Percentiles rank a stretch among this genome's conserved stretches.
These are phyloP conservation scores for Manis crassicaudata DNA, from an alignment of 2,797 vertebrate species.

Conservation along the genomic window DNA sequence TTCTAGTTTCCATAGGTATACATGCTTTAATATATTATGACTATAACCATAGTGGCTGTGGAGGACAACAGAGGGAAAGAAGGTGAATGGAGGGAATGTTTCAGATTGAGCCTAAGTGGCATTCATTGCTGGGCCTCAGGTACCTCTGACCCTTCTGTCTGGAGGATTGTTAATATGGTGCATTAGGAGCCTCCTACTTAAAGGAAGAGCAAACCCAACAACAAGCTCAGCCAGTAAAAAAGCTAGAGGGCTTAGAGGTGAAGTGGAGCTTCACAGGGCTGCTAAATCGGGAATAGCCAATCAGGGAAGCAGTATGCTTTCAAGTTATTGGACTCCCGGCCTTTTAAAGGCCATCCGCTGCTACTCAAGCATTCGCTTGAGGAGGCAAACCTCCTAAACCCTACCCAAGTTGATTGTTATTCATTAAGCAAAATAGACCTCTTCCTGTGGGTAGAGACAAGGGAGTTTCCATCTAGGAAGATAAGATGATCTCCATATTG, in stretches of 20 bases:
- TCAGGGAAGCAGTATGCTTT: background rate
- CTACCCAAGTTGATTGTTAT: background rate
- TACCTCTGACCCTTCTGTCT: background rate
- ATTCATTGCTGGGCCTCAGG: background rate
- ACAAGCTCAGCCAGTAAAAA: background rate
- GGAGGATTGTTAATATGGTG: background rate
- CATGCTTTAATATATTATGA: background rate
- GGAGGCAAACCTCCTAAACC: background rate
- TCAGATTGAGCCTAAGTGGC: background rate
- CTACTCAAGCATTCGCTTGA: background rate
- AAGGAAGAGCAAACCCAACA: background rate
- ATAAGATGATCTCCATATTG: background rate
- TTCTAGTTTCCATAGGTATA: background rate
- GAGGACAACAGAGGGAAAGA: background rate
- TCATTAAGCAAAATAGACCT: background rate
- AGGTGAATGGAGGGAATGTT: background rate
- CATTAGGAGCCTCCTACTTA: background rate
- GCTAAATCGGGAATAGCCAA: background rate
- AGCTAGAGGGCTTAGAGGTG: background rate
- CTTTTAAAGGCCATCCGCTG: background rate
- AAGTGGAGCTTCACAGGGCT: background rate
- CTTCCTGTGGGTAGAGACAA: background rate
- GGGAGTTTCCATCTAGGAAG: background rate
- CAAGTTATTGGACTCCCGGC: background rate
- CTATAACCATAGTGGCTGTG: background rate